These are phyloP conservation scores for Stenolophus ochropezus DNA, from an alignment of 2,888 invertebrate species.

Conservation along the genomic window DNA sequence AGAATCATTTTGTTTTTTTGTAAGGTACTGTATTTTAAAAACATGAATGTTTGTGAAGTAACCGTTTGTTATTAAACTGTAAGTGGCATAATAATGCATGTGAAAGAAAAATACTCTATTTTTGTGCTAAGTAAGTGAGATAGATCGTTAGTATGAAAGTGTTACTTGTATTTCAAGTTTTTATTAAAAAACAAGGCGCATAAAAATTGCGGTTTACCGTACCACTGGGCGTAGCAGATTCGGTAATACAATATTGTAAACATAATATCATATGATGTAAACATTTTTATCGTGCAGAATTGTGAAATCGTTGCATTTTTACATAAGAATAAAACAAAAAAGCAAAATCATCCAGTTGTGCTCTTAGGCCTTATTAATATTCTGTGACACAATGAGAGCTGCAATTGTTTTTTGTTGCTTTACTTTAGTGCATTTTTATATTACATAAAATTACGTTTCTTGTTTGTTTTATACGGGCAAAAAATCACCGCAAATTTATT, in stretches of 20 bases:
- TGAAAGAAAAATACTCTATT: too few species aligned
- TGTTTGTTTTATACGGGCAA: not conserved
- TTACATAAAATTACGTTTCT: not conserved
- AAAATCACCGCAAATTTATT: not conserved
- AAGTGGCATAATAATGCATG: too few species aligned
- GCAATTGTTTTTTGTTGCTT: not conserved
- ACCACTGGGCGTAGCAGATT: constrained; percentile 41
- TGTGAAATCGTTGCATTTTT: constrained; percentile 22
- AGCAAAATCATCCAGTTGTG: not conserved
- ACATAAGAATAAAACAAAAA: not conserved
- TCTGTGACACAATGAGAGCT: not conserved
- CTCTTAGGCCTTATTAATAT: not conserved
- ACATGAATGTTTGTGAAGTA: too few species aligned
- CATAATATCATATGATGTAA: constrained; percentile 43
- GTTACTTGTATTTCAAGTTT: constrained; percentile 14
- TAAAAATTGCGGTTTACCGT: constrained; percentile 47
- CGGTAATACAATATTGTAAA: constrained; percentile 51
- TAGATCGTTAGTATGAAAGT: constrained; percentile 16
- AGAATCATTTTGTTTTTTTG: not conserved
- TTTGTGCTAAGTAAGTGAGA: too few species aligned
- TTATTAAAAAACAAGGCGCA: constrained; percentile 7
- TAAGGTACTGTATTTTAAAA: too few species aligned
- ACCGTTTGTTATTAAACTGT: not conserved
- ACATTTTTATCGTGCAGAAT: constrained; percentile 33
- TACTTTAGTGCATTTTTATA: not conserved